A percentile compares a stretch with the other conserved stretches of the same genome.
These are phyloP conservation scores for Parnassius apollo DNA, from an alignment of 2,888 invertebrate genomes.

Conservation along the genomic window DNA sequence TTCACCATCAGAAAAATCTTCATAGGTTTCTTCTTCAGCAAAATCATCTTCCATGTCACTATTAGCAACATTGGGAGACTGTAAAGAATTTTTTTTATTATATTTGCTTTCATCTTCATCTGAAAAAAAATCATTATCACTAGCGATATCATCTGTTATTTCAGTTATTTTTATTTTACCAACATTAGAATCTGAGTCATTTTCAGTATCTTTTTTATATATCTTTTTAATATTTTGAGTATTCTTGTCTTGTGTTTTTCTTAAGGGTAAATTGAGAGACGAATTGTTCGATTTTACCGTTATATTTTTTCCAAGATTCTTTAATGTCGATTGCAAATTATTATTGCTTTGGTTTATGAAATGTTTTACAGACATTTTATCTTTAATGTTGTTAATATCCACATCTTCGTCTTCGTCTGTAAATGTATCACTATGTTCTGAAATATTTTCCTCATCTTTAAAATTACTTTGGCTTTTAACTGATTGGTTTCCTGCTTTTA, in stretches of 20 bases:
- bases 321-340: slow-evolving; percentile 53
- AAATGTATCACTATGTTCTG: slow-evolving; percentile 24
- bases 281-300: slow-evolving; percentile 60
- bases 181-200: slow-evolving; percentile 45
- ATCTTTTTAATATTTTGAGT: slow-evolving; percentile 32
- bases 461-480: slow-evolving; percentile 23
- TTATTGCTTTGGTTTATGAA: slow-evolving; percentile 33
- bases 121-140: slow-evolving; percentile 40
- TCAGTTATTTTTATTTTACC: slow-evolving; percentile 61
- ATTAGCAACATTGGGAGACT: slow-evolving; percentile 52
- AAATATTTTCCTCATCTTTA: slow-evolving; percentile 16
- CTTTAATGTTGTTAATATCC: slow-evolving; percentile 8
- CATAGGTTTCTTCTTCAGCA: slow-evolving; percentile 39
- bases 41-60: slow-evolving; percentile 46
- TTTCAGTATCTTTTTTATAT: slow-evolving; percentile 32
- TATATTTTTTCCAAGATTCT: slow-evolving; percentile 60
- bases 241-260: slow-evolving; percentile 25
- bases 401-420: slow-evolving; percentile 29
- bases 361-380: slow-evolving; percentile 12
- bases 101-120: slow-evolving; percentile 34
- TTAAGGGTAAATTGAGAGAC: slow-evolving; percentile 37
- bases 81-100: slow-evolving; percentile 42
- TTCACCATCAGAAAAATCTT: slow-evolving; percentile 48
- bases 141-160: slow-evolving; percentile 44
- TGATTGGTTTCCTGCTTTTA: slow-evolving; percentile 46